Conservation (phyloP, 2,888 invertebrate species). For the Anarsia innoxiella region DNA sequence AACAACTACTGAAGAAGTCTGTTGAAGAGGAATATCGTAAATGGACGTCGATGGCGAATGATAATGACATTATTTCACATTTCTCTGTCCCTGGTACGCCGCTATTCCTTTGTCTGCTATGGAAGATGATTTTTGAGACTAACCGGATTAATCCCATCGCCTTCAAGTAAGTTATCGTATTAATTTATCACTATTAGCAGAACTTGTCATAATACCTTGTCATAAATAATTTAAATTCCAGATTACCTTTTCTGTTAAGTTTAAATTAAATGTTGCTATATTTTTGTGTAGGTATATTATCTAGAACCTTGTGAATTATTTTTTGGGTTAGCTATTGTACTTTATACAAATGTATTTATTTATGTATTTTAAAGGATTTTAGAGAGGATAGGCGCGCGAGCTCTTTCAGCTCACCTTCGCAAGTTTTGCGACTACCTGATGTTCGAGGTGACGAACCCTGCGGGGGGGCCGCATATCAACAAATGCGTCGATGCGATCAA, state of each 20-base stretch:
- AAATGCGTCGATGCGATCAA: conserved; percentile 97
- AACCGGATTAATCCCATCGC: conserved; percentile 95
- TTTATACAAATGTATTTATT: too few relatives aligned
- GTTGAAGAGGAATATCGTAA: conserved; percentile 97
- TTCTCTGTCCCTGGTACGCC: conserved; percentile 96
- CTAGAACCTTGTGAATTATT: too few relatives aligned
- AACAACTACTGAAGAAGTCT: conserved; percentile 91
- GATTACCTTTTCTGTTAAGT: too few relatives aligned
- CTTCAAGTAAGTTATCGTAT: conserved; percentile 87
- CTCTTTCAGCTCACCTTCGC: conserved; percentile 91
- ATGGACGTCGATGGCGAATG: conserved; percentile 97
- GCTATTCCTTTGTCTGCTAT: conserved; percentile 92
- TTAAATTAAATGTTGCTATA: too few relatives aligned
- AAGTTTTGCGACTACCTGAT: conserved; percentile 97
- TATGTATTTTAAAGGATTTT: conserved; percentile 79
- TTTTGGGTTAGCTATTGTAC: too few relatives aligned
- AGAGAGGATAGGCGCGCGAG: conserved; percentile 94
- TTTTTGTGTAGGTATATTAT: too few relatives aligned
- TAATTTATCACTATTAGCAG: too few relatives aligned
- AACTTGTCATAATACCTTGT: too few relatives aligned
- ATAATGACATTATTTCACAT: conserved; percentile 96
- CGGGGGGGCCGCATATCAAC: conserved; percentile 91
- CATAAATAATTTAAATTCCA: too few relatives aligned
- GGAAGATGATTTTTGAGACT: conserved; percentile 97
- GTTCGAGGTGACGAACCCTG: conserved; percentile 92